Evolutionary conservation across 2,888 invertebrate genomes (phyloP).

Genomic region (Cotesia congregata): DNA sequence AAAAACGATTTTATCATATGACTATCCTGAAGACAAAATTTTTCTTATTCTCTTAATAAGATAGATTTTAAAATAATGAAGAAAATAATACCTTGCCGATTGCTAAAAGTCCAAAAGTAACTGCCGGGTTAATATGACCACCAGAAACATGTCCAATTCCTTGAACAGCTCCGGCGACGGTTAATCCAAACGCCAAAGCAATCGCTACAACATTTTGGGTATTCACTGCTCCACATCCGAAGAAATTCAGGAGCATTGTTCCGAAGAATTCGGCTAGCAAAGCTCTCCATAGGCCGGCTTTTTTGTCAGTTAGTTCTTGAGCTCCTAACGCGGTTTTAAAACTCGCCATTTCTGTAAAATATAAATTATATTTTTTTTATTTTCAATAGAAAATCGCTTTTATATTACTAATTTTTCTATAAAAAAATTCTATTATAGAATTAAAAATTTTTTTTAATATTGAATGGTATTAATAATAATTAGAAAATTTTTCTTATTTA

Average conservation of each 20-base stretch:
- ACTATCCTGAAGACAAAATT: too few species aligned
- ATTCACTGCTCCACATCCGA: slow-evolving; percentile 85
- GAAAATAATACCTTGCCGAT: slow-evolving; percentile 76
- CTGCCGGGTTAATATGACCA: slow-evolving; percentile 94
- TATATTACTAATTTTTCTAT: too few species aligned
- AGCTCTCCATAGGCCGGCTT: slow-evolving; percentile 82
- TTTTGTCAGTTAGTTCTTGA: slow-evolving; percentile 80
- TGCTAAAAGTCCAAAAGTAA: slow-evolving; percentile 84
- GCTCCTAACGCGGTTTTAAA: slow-evolving; percentile 78
- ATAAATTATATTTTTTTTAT: background rate
- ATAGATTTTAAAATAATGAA: too few species aligned
- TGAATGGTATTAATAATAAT: too few species aligned
- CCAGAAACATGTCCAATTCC: slow-evolving; percentile 90
- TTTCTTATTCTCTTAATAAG: too few species aligned
- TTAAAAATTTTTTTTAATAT: too few species aligned
- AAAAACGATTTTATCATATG: too few species aligned
- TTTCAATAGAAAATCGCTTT: too few species aligned
- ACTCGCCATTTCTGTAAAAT: slow-evolving; percentile 72
- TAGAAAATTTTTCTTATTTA: too few species aligned
- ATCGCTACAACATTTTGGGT: slow-evolving; percentile 79
- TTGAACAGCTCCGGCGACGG: slow-evolving; percentile 87
- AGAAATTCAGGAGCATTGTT: slow-evolving; percentile 87
- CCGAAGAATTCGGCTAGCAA: slow-evolving; percentile 91
- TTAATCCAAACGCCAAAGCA: slow-evolving; percentile 87
- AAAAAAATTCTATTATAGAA: too few species aligned